These are phyloP conservation scores for Dolichallabes microphthalmus DNA, from an alignment of 2,113 vertebrate genomes.

Conservation along the genomic window DNA sequence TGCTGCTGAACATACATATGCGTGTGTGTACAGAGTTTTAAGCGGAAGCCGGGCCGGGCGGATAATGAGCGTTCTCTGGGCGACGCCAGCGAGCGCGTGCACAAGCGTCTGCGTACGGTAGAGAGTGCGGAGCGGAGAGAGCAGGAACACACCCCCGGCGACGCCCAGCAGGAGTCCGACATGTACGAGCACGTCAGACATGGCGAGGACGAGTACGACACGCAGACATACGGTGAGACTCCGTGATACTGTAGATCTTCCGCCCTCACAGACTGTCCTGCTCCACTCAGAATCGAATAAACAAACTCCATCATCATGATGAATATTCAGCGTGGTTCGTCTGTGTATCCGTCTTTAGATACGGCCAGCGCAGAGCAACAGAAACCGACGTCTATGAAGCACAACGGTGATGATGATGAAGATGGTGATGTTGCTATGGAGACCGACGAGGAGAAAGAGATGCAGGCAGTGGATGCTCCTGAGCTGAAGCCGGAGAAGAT, in stretches of 20 bases:
- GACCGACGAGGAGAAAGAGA: constrained; percentile 75
- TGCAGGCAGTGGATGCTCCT: constrained; percentile 70
- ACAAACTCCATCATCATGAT: not conserved
- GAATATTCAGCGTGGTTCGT: not conserved
- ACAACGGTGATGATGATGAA: constrained; percentile 61
- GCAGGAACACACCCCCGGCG: constrained; percentile 53
- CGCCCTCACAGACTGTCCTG: not conserved
- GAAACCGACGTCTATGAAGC: constrained; percentile 64
- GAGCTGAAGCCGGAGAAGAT: constrained; percentile 84
- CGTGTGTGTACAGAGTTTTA: constrained; percentile 79
- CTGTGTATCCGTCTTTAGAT: constrained; percentile 67
- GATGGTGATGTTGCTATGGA: constrained; percentile 78
- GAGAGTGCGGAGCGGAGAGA: constrained; percentile 67
- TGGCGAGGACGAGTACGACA: constrained; percentile 77
- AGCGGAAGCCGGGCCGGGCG: constrained; percentile 89
- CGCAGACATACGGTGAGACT: constrained; percentile 87
- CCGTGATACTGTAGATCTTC: not conserved
- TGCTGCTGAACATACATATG: not conserved
- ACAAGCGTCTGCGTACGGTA: constrained; percentile 84
- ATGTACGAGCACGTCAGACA: constrained; percentile 86
- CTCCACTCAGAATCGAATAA: not conserved
- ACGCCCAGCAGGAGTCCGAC: constrained; percentile 78
- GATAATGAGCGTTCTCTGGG: constrained; percentile 86
- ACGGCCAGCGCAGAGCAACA: constrained; percentile 89
- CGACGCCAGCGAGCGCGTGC: constrained; percentile 79